Conservation (phyloP, 2,888 invertebrate species). For the Scrobipalpa costella region DNA sequence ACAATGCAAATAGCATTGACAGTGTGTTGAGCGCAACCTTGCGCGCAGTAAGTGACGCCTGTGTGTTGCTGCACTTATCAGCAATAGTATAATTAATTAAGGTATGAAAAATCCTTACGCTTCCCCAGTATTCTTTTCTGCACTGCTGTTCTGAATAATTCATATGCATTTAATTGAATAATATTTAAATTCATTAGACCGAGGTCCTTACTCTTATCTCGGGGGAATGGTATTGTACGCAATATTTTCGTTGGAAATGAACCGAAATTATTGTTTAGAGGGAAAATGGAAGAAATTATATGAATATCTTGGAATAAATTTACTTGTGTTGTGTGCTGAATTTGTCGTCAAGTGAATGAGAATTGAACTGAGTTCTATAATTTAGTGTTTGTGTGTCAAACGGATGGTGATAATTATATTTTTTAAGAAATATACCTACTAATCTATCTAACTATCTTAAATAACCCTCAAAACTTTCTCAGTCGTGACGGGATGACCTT, state of each 20-base stretch:
- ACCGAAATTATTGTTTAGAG: conserved; percentile 17
- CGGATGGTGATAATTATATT: too few relatives aligned
- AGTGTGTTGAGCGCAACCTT: too few relatives aligned
- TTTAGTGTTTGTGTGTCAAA: too few relatives aligned
- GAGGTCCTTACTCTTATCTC: conserved; percentile 34
- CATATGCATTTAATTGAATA: conserved; percentile 77
- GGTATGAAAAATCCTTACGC: conserved; percentile 53
- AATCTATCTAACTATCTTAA: too few relatives aligned
- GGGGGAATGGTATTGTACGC: conserved; percentile 27
- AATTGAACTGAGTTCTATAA: too few relatives aligned
- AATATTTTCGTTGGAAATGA: background rate
- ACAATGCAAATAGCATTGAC: too few relatives aligned
- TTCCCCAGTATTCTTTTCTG: conserved; percentile 65
- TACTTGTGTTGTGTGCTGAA: background rate
- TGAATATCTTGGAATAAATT: conserved; percentile 10
- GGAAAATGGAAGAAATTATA: conserved; percentile 6
- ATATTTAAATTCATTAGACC: conserved; percentile 73
- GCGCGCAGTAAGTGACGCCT: too few relatives aligned
- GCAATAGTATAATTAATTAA: conserved; percentile 31
- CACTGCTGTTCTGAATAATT: conserved; percentile 73
- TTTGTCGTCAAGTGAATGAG: background rate
- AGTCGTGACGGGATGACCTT: too few relatives aligned
- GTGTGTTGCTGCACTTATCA: too few relatives aligned
- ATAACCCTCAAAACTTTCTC: too few relatives aligned
- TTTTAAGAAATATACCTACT: too few relatives aligned